Percentiles rank a stretch among this genome's conserved stretches.
These are phyloP conservation scores for Drosophila dunni DNA, from an alignment of 1,140 invertebrate genomes.

Conservation along the genomic window DNA sequence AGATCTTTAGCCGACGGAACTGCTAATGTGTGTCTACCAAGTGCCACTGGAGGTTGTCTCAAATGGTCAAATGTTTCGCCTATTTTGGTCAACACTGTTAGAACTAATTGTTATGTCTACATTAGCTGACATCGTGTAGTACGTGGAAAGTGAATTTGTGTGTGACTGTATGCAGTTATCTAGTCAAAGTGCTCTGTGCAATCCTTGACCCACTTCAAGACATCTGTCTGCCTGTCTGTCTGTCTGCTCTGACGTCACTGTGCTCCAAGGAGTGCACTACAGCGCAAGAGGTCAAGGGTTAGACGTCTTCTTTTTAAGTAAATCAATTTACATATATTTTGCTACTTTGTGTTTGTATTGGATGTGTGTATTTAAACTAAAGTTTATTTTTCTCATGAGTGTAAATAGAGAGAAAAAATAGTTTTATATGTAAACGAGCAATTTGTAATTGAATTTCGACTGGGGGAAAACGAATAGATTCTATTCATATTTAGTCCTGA, in stretches of 20 bases:
- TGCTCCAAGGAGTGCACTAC: constrained; percentile 2
- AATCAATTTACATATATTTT: background rate
- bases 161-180: background rate
- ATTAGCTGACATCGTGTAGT: constrained; percentile 15
- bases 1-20: constrained; percentile 61
- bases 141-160: background rate
- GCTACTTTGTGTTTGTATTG: background rate
- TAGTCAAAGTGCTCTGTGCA: constrained; percentile 35
- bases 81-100: constrained; percentile 32
- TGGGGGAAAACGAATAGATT: no score
- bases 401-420: no score
- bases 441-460: no score
- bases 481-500: no score
- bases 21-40: background rate
- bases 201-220: constrained; percentile 73
- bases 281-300: constrained; percentile 2
- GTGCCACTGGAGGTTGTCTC: background rate
- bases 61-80: background rate
- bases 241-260: constrained; percentile 59
- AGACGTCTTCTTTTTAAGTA: background rate
- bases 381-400: no score
- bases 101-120: constrained; percentile 40
- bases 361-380: background rate
- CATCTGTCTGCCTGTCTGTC: background rate
- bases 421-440: no score